Base-by-base conservation (phyloP, 2,113 vertebrate genomes). In the Pao palembangensis region DNA sequence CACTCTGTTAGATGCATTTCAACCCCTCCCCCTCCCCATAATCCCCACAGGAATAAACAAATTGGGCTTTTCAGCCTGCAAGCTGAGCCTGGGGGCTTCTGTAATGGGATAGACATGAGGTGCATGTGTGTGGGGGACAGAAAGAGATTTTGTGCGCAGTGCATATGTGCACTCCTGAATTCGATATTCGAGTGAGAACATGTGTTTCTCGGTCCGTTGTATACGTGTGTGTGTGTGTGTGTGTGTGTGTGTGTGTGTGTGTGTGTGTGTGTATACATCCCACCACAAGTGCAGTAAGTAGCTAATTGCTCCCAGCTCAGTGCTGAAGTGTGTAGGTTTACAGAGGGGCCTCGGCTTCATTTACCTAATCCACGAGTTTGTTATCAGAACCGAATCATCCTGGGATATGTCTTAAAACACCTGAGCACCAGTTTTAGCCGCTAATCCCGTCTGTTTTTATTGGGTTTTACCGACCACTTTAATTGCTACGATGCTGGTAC, bases 21-120 rank as follows among this genome's bases (percentile, higher is more conserved):
- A 80, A n/a, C 65, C 71, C 72, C 55, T 38, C 47, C 71, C 55
- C 65, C 50, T 47, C 50, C 75, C 67, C 61, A 44, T 86, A 87
- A 88, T 88, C 87, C 88, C 82, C 71, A 78, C 72, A 85, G 80
- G 84, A 89, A 86, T 87, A 89, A 90, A 90, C 89, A 90, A 89
- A 91, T 89, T 90, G 84, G 85, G 82, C 73, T 82, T 89, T 88
- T 90, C 70, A 88, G 83, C 68, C 82, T 64, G 75, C 79, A 82
- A 79, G 78, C 82, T 73, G 83, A 75, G 74, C 74, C 70, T 67
- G 49, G 79, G 79, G 80, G 79, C 70, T 82, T 71, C 80, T 82
- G 85, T 82, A 80, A 79, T 79, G 73, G 76, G 80, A 83, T 73
- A 78, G 80, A 80, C 64, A 48, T 53, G 58, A 65, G 53, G 49